These are phyloP conservation scores for Luperina testacea DNA, from an alignment of 2,888 invertebrate genomes.

Conservation along the genomic window DNA sequence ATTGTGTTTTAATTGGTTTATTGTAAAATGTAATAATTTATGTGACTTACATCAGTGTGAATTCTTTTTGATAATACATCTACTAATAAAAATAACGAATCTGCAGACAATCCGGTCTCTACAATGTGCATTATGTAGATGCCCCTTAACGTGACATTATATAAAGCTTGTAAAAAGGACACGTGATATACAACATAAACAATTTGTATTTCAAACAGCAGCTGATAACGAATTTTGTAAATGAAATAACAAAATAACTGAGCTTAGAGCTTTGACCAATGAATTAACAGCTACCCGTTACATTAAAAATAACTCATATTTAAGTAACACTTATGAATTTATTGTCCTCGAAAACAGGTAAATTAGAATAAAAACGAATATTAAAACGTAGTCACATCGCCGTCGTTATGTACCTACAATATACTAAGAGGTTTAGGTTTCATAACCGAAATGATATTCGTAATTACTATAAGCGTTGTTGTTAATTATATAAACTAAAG, in stretches of 20 bases:
- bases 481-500: conserved; percentile 78
- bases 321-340: conserved; percentile 67
- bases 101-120: conserved; percentile 30
- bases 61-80: neutral
- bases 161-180: neutral
- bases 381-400: conserved; percentile 73
- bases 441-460: conserved; percentile 75
- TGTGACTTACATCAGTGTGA: neutral
- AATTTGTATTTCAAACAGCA: conserved; percentile 19
- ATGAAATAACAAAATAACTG: conserved; percentile 58
- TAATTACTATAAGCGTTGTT: conserved; percentile 83
- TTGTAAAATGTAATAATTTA: conserved; percentile 5
- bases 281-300: conserved; percentile 68
- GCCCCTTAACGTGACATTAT: neutral
- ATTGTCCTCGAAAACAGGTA: conserved; percentile 82
- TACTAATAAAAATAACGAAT: neutral
- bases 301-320: conserved; percentile 56
- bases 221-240: conserved; percentile 28
- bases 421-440: conserved; percentile 74
- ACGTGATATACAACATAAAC: conserved; percentile 1
- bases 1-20: conserved; percentile 18
- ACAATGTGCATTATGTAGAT: conserved; percentile 9
- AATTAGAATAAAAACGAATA: conserved; percentile 75
- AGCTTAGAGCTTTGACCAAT: conserved; percentile 77
- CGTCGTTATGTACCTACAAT: conserved; percentile 71